Evolutionary conservation across 2,797 vertebrate species (phyloP).

Genomic region (Alcedo quadribrachys): DNA sequence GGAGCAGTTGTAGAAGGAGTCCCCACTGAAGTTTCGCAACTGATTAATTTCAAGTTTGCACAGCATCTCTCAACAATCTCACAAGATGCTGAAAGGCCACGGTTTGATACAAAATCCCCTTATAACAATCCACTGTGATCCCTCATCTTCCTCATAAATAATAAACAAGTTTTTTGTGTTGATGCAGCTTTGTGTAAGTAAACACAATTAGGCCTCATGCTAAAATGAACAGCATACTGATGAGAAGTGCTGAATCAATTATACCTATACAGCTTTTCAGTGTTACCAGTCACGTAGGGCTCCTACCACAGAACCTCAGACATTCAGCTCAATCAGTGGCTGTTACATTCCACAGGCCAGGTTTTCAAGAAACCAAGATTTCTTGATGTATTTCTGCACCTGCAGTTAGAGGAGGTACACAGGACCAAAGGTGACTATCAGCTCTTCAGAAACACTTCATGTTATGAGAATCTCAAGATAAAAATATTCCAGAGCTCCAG

Average conservation of each 20-base stretch:
- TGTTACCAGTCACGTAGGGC: too few relatives aligned
- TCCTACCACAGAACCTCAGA: not conserved
- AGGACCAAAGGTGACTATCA: not conserved
- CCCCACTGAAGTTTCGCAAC: not conserved
- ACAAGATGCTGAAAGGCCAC: not conserved
- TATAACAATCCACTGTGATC: not conserved
- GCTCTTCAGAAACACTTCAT: not conserved
- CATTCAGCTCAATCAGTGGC: not conserved
- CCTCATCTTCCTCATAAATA: not conserved
- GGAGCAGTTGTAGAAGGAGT: accelerated
- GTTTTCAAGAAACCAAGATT: not conserved
- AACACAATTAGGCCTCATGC: constrained; percentile 38
- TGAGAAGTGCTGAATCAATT: constrained; percentile 48
- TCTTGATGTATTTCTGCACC: not conserved
- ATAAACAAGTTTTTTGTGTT: constrained; percentile 7
- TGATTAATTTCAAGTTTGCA: not conserved
- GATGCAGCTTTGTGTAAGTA: constrained; percentile 37
- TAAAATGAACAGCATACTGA: constrained; percentile 48
- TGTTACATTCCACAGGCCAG: not conserved
- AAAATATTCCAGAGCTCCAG: not conserved
- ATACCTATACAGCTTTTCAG: not conserved
- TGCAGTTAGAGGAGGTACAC: not conserved
- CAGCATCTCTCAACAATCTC: not conserved
- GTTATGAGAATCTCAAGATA: not conserved
- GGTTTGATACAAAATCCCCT: not conserved